A percentile compares a stretch with the other conserved stretches of the same genome.
These are phyloP conservation scores for Delphinus delphis DNA, from an alignment of 2,113 vertebrate species.

Conservation along the genomic window DNA sequence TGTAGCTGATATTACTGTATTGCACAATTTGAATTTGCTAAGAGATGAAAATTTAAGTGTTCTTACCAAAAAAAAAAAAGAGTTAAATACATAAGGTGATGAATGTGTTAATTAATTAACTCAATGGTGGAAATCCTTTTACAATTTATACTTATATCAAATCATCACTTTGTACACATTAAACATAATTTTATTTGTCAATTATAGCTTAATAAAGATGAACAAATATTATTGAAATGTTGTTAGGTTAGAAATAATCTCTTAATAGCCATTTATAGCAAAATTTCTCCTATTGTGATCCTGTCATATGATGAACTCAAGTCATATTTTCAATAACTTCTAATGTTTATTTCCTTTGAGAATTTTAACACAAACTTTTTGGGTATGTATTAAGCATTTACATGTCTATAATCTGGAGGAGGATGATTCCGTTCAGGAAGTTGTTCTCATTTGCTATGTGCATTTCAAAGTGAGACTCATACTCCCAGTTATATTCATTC, in stretches of 20 bases:
- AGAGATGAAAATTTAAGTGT: neutral
- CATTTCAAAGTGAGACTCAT: slow-evolving; percentile 29
- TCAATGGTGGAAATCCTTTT: neutral
- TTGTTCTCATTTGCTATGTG: neutral
- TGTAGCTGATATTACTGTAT: neutral
- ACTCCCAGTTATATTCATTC: neutral
- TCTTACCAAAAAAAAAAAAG: neutral
- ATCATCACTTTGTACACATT: neutral
- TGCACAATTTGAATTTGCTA: neutral
- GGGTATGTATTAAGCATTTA: neutral
- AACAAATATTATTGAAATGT: neutral
- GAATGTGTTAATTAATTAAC: neutral
- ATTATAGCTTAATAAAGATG: neutral
- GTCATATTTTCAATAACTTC: neutral
- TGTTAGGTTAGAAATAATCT: neutral
- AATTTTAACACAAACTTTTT: neutral
- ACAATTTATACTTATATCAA: neutral
- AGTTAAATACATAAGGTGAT: neutral
- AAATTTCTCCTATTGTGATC: neutral
- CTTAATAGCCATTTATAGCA: neutral
- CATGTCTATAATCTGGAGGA: neutral
- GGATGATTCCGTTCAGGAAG: neutral
- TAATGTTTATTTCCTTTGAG: neutral
- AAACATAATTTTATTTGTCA: neutral
- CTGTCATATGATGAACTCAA: neutral